A percentile compares a stretch with the other conserved stretches of the same genome.
Conservation (phyloP, 2,113 vertebrate species). For the Phaethornis superciliosus region DNA sequence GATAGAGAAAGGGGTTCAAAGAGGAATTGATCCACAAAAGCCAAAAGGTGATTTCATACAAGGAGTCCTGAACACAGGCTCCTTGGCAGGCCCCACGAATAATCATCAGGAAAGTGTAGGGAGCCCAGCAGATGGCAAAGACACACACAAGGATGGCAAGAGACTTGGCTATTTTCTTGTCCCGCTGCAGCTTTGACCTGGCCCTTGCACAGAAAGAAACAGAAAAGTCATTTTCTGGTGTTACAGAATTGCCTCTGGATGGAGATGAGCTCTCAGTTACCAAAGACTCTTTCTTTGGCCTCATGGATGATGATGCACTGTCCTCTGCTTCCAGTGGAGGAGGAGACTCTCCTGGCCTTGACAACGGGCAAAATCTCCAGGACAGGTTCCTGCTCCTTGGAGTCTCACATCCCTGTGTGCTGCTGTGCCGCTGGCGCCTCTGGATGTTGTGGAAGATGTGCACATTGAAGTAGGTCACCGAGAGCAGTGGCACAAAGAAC, state of each 20-base stretch:
- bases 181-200: constrained; percentile 50
- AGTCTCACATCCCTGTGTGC: neutral
- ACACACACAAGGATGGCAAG: constrained; percentile 82
- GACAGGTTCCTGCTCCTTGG: neutral
- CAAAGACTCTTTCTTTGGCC: neutral
- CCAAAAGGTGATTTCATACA: constrained; percentile 87
- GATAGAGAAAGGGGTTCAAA: constrained; percentile 87
- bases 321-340: neutral
- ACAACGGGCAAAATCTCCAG: neutral
- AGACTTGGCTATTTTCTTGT: constrained; percentile 84
- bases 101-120: constrained; percentile 83
- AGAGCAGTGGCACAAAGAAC: constrained; percentile 85
- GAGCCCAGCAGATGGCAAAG: constrained; percentile 87
- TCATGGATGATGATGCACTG: neutral
- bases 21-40: constrained; percentile 88
- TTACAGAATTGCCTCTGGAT: neutral
- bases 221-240: neutral
- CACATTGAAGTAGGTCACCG: constrained; percentile 87
- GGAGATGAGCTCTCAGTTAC: neutral
- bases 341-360: neutral
- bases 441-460: constrained; percentile 86
- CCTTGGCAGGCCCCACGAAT: constrained; percentile 74
- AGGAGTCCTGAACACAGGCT: constrained; percentile 52
- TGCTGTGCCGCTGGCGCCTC: neutral
- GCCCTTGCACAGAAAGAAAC: neutral